phyloP scores from a whole-genome alignment of 2,113 vertebrate species.

The Podocnemis expansa region DNA sequence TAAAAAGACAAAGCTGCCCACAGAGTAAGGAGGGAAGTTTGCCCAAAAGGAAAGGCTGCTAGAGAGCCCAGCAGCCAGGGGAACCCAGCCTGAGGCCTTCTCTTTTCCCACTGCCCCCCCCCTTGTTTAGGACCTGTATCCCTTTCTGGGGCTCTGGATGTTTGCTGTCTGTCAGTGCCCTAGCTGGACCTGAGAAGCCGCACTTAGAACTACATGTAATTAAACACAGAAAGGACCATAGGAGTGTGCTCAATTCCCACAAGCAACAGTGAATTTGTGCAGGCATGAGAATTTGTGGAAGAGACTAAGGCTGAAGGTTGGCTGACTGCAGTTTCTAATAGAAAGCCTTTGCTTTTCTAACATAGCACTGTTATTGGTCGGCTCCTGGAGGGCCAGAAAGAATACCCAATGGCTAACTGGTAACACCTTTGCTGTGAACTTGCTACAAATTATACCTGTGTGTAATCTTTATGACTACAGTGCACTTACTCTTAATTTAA shows the following conservation, averaged over 20 bases:
- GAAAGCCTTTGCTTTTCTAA: neutral
- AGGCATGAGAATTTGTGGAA: neutral
- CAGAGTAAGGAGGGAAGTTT: neutral
- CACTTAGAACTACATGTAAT: neutral
- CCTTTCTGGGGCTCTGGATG: neutral
- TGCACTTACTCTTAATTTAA: neutral
- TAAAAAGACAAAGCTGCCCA: neutral
- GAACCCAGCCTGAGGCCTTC: neutral
- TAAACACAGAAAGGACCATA: neutral
- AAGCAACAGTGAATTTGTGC: neutral
- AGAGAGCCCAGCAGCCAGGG: neutral
- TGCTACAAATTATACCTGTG: neutral
- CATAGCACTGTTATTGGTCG: neutral
- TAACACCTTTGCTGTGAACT: neutral
- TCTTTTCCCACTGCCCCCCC: neutral
- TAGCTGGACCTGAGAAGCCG: neutral
- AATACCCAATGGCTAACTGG: neutral
- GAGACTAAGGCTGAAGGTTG: neutral
- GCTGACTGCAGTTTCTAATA: neutral
- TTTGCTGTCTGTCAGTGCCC: neutral
- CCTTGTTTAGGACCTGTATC: neutral
- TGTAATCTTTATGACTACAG: neutral
- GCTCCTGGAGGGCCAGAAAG: neutral
- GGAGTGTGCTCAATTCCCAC: neutral
- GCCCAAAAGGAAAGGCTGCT: neutral